phyloP scores from a whole-genome alignment of 1,140 invertebrate genomes.

The Scaptodrosophila lebanonensis region DNA sequence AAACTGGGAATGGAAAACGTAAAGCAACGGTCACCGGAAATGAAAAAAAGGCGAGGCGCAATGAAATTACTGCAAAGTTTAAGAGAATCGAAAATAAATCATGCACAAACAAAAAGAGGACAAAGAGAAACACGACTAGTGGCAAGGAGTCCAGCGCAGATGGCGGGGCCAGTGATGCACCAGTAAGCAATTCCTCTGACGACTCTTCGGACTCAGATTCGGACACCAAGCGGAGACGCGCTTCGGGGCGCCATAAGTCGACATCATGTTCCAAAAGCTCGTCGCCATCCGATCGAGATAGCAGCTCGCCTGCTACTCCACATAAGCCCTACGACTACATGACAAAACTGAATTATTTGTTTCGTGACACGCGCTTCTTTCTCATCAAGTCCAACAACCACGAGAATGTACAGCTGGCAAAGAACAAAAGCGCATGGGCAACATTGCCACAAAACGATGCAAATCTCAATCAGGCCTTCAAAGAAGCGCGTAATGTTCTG shows the following conservation, averaged over 20 bases:
- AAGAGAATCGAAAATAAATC: constrained; percentile 58
- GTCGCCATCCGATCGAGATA: constrained; percentile 59
- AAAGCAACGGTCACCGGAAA: too few species aligned
- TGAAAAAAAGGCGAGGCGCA: constrained; percentile 31
- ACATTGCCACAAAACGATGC: constrained; percentile 97
- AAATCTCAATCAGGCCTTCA: constrained; percentile 95
- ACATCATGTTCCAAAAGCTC: constrained; percentile 49
- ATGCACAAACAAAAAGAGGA: constrained; percentile 78
- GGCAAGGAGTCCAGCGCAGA: constrained; percentile 6
- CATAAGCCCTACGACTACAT: constrained; percentile 89
- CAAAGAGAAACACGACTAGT: too few species aligned
- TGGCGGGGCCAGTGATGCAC: constrained; percentile 56
- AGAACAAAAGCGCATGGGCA: constrained; percentile 97
- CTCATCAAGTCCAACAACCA: constrained; percentile 98
- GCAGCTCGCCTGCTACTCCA: constrained; percentile 51
- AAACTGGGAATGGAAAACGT: constrained; percentile 78
- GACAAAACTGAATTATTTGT: constrained; percentile 95
- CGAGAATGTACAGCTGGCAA: constrained; percentile 96
- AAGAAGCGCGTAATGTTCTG: constrained; percentile 94
- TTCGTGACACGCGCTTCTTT: constrained; percentile 96
- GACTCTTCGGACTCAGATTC: constrained; percentile 72
- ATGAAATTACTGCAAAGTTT: constrained; percentile 38
- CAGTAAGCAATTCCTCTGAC: constrained; percentile 42
- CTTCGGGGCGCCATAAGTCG: constrained; percentile 30
- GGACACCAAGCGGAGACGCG: constrained; percentile 66